Conservation (phyloP, 2,113 vertebrate genomes). For the Riparia riparia region DNA sequence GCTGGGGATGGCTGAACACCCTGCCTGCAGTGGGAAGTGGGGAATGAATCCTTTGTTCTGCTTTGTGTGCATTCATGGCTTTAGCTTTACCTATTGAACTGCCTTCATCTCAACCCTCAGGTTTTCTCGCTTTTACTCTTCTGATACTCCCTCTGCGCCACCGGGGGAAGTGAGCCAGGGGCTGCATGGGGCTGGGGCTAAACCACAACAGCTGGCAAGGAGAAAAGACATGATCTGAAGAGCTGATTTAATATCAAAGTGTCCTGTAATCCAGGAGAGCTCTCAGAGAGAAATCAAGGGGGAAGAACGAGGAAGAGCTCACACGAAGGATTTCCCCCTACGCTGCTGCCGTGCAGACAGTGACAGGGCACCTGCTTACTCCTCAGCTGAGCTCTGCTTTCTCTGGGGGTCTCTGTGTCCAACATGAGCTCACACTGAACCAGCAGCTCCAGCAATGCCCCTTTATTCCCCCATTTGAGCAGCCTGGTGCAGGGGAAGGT, state of each 20-base stretch:
- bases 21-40: not conserved
- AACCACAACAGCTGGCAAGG: not conserved
- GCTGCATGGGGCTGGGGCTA: not conserved
- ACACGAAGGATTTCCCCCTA: fast-evolving
- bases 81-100: not conserved
- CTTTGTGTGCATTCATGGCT: not conserved
- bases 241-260: not conserved
- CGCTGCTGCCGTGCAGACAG: fast-evolving
- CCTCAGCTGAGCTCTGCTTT: not conserved
- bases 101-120: not conserved
- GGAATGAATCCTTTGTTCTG: not conserved
- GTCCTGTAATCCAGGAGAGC: not conserved
- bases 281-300: not conserved
- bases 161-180: not conserved
- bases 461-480: not conserved
- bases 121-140: not conserved
- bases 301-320: not conserved
- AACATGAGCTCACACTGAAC: not conserved
- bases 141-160: fast-evolving
- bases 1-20: not conserved
- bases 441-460: not conserved
- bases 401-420: not conserved
- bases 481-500: not conserved
- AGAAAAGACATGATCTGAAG: not conserved
- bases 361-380: not conserved